Percentiles rank a stretch among this genome's conserved stretches.
These are phyloP conservation scores for Zele albiditarsus DNA, from an alignment of 2,888 invertebrate species.

Conservation along the genomic window DNA sequence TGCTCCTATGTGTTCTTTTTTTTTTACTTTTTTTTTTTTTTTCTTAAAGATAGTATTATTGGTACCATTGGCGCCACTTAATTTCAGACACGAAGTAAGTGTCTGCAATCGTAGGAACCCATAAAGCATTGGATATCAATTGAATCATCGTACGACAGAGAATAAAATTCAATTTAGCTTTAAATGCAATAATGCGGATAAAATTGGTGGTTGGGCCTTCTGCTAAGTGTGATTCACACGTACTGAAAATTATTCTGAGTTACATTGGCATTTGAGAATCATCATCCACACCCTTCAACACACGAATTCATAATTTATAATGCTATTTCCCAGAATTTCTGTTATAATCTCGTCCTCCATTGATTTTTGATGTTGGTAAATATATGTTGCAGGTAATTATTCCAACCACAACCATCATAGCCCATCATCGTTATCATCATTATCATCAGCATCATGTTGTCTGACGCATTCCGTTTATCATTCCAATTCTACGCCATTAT, in stretches of 20 bases:
- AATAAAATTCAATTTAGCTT: background rate
- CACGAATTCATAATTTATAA: background rate
- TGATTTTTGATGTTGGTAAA: background rate
- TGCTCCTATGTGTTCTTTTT: background rate
- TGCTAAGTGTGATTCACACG: background rate
- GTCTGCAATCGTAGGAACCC: background rate
- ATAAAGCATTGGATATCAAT: background rate
- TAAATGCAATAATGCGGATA: background rate
- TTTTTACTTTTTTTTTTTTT: background rate
- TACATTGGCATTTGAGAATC: background rate
- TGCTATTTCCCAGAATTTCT: background rate
- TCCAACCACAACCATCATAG: background rate
- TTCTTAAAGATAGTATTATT: background rate
- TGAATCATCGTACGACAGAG: background rate
- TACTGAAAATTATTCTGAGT: background rate
- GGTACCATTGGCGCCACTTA: background rate
- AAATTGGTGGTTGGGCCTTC: background rate
- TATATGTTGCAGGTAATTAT: background rate
- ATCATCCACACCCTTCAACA: background rate
- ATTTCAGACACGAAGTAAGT: background rate
- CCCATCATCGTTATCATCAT: background rate
- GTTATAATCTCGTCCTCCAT: background rate
- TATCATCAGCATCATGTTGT: constrained; percentile 5
- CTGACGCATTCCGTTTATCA: constrained; percentile 15
- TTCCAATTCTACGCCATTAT: background rate